Evolutionary conservation across 2,888 invertebrate genomes (phyloP).

Genomic region (Leptinotarsa juncta): DNA sequence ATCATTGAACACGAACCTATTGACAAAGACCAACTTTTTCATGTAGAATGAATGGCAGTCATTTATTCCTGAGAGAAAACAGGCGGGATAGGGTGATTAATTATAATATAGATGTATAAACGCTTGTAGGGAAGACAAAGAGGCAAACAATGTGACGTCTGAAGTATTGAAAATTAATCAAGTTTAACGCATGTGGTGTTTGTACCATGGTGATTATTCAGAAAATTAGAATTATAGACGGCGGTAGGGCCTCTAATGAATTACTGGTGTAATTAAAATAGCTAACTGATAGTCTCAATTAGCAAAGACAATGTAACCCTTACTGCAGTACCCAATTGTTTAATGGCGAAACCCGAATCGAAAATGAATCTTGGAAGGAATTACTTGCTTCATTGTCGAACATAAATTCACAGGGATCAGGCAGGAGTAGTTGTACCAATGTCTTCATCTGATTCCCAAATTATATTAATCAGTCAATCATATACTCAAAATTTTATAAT

Average conservation of each 20-base stretch:
- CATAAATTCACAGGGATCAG: constrained; percentile 25
- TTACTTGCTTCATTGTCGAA: constrained; percentile 57
- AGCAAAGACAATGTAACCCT: constrained; percentile 58
- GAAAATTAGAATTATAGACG: constrained; percentile 53
- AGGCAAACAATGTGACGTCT: constrained; percentile 32
- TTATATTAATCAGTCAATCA: no score
- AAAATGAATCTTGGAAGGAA: constrained; percentile 60
- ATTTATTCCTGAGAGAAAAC: constrained; percentile 30
- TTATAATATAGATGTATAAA: constrained; percentile 36
- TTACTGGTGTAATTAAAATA: constrained; percentile 58
- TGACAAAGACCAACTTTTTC: constrained; percentile 20
- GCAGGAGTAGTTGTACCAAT: background rate
- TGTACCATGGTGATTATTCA: constrained; percentile 45
- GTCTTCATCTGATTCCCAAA: no score
- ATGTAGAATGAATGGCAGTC: constrained; percentile 27
- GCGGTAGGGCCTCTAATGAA: constrained; percentile 55
- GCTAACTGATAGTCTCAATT: constrained; percentile 63
- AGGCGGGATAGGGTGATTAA: constrained; percentile 31
- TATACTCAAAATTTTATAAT: no score
- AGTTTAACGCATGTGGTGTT: constrained; percentile 46
- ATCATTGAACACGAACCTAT: background rate
- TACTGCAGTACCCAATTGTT: constrained; percentile 58
- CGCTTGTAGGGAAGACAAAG: constrained; percentile 27
- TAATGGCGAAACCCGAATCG: constrained; percentile 53
- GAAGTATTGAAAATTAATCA: constrained; percentile 38